These are phyloP conservation scores for Heliconius cydno DNA, from an alignment of 2,888 invertebrate genomes.

Conservation along the genomic window DNA sequence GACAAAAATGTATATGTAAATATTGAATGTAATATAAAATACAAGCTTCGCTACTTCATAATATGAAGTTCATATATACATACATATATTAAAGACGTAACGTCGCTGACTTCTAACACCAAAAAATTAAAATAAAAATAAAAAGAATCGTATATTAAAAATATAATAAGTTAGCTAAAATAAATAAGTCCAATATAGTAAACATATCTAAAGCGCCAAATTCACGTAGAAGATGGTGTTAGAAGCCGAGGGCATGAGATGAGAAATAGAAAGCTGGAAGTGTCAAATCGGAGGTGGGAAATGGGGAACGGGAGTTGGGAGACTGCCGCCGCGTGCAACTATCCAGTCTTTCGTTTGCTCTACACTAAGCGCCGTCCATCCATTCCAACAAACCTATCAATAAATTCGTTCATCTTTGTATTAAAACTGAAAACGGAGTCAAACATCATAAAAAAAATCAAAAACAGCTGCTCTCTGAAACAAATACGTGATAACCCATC, in stretches of 20 bases:
- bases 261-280: neutral
- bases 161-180: neutral
- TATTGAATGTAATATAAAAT: conserved; percentile 4
- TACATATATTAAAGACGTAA: neutral
- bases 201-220: no score
- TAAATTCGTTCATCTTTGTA: conserved; percentile 18
- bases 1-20: conserved; percentile 4
- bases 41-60: neutral
- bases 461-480: neutral
- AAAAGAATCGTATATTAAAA: neutral
- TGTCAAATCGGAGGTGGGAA: neutral
- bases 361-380: conserved; percentile 57
- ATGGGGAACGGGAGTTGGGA: neutral
- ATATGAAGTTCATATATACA: no score
- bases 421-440: neutral
- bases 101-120: neutral
- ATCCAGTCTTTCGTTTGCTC: conserved; percentile 82
- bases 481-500: neutral
- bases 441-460: neutral
- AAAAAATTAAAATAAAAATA: neutral
- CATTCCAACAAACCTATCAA: neutral
- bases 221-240: neutral
- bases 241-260: neutral
- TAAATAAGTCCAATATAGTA: no score
- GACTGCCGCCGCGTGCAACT: conserved; percentile 53